A percentile compares a stretch with the other conserved stretches of the same genome.
Evolutionary conservation across 2,113 vertebrate genomes (phyloP).

Genomic region (Sisor rabdophorus): DNA sequence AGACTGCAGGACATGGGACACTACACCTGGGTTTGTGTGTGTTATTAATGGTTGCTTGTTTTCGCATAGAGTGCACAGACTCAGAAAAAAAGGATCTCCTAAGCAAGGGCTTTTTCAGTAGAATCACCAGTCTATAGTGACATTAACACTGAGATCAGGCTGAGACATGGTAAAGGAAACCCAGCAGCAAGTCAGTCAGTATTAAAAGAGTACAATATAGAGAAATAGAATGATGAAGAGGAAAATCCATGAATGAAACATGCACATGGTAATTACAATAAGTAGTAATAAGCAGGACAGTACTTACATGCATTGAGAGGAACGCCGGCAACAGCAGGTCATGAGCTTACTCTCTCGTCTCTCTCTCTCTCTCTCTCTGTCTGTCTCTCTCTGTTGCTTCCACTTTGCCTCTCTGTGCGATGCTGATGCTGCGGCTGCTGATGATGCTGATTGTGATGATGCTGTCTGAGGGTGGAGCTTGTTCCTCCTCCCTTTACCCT

Average conservation of each 20-base stretch:
- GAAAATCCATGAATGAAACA: constrained; percentile 19
- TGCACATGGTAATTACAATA: constrained; percentile 4
- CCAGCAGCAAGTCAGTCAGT: too few species aligned
- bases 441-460: constrained; percentile 25
- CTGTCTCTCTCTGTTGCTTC: constrained; percentile 6
- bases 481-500: constrained; percentile 13
- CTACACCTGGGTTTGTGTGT: not conserved
- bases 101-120: not conserved
- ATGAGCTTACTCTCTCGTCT: constrained; percentile 19
- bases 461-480: constrained; percentile 33
- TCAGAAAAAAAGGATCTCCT: not conserved
- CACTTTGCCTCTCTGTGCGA: constrained; percentile 12
- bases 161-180: not conserved
- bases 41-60: not conserved
- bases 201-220: not conserved
- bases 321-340: constrained; percentile 21
- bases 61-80: not conserved
- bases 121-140: not conserved
- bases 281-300: not conserved
- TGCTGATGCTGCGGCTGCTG: constrained; percentile 36
- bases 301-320: constrained; percentile 38
- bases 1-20: not conserved
- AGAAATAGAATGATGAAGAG: not conserved
- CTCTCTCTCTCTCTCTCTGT: constrained; percentile 8
- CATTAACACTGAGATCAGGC: not conserved